phyloP scores from a whole-genome alignment of 2,113 vertebrate species.

The Melozone crissalis region DNA sequence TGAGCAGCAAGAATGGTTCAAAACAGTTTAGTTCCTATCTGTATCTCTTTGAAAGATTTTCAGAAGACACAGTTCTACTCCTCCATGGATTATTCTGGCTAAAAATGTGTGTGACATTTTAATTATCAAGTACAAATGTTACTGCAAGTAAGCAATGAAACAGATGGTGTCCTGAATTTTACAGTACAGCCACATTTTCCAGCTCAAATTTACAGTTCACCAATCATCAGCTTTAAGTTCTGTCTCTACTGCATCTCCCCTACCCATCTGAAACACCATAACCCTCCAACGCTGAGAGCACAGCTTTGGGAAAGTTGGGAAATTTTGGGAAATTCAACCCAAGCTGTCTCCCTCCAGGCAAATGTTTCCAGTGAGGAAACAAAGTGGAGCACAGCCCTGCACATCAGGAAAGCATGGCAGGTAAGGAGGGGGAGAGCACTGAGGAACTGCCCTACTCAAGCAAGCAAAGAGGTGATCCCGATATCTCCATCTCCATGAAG shows the following conservation, averaged over 20 bases:
- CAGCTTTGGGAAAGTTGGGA: neutral
- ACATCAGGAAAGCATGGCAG: neutral
- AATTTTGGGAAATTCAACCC: neutral
- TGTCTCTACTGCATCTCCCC: neutral
- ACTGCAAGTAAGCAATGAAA: slow-evolving; percentile 69
- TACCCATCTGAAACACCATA: neutral
- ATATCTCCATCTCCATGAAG: neutral
- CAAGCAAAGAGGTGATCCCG: neutral
- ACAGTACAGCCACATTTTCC: slow-evolving; percentile 66
- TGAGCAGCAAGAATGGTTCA: neutral
- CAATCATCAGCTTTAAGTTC: slow-evolving; percentile 42
- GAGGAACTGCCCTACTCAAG: neutral
- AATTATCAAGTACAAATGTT: slow-evolving; percentile 76
- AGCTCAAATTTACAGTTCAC: slow-evolving; percentile 68
- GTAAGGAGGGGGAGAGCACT: neutral
- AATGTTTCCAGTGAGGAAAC: neutral
- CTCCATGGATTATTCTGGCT: slow-evolving; percentile 62
- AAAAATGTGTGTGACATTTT: slow-evolving; percentile 73
- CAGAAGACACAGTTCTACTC: slow-evolving; percentile 27
- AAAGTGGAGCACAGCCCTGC: neutral
- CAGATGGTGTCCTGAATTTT: slow-evolving; percentile 77
- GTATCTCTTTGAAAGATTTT: slow-evolving; percentile 22
- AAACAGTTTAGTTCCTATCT: neutral
- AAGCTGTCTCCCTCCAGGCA: neutral
- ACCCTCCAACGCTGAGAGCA: neutral